Percentiles rank a stretch among this genome's conserved stretches.
These are phyloP conservation scores for Vandiemenella viatica DNA, from an alignment of 2,888 invertebrate genomes.

Conservation along the genomic window DNA sequence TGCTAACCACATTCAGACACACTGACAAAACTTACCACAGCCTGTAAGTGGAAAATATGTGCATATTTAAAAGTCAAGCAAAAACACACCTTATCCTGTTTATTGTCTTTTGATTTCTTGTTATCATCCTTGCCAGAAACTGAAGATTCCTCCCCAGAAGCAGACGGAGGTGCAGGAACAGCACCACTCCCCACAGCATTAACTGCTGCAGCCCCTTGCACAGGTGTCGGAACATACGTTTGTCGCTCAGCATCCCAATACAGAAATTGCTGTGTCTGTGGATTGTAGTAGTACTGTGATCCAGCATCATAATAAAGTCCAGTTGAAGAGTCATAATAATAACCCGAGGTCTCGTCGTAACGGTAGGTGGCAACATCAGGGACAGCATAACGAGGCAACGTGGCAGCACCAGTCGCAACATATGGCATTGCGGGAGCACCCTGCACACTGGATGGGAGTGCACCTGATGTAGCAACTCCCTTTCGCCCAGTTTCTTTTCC, in stretches of 20 bases:
- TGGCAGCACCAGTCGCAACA: not conserved
- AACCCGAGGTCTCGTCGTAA: constrained; percentile 89
- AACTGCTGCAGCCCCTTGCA: constrained; percentile 18
- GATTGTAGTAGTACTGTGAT: constrained; percentile 92
- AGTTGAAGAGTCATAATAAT: constrained; percentile 86
- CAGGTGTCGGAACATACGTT: constrained; percentile 41
- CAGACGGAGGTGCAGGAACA: constrained; percentile 18
- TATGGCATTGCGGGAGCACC: not conserved
- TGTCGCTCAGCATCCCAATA: constrained; percentile 78
- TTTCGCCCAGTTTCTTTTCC: not conserved
- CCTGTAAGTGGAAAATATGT: too few relatives aligned
- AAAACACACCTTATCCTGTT: constrained; percentile 73
- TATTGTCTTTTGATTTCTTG: constrained; percentile 54
- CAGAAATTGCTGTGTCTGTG: constrained; percentile 75
- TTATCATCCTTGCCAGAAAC: constrained; percentile 33
- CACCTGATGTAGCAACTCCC: not conserved
- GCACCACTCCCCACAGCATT: constrained; percentile 22
- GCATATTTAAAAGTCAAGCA: too few relatives aligned
- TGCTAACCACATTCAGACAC: too few relatives aligned
- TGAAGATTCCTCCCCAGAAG: not conserved
- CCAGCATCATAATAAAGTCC: constrained; percentile 92
- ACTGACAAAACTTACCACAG: too few relatives aligned
- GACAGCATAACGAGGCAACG: constrained; percentile 23
- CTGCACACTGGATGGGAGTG: not conserved
- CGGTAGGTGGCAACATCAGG: constrained; percentile 87